phyloP scores from a whole-genome alignment of 2,797 vertebrate species.

The Dromococcyx pavoninus region DNA sequence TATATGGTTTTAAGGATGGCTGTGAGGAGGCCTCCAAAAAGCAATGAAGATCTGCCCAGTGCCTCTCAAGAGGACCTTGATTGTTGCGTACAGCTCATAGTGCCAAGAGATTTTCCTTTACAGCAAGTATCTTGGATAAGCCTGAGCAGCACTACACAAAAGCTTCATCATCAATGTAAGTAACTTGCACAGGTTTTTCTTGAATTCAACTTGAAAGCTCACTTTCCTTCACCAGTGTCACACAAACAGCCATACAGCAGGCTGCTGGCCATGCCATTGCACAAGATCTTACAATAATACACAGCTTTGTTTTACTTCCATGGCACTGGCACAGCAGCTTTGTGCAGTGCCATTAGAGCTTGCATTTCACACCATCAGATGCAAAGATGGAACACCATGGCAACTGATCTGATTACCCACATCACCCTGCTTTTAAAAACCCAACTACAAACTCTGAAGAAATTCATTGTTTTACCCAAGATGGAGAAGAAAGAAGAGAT shows the following conservation, averaged over 20 bases:
- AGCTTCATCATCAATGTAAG: neutral
- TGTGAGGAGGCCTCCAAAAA: neutral
- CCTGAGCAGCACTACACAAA: neutral
- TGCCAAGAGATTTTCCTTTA: neutral
- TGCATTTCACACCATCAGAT: neutral
- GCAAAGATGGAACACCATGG: constrained; percentile 30
- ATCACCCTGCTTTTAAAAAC: neutral
- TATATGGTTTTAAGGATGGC: neutral
- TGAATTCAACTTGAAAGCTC: neutral
- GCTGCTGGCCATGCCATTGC: neutral
- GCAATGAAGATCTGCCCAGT: neutral
- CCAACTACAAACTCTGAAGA: neutral
- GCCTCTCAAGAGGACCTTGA: neutral
- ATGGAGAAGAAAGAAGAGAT: neutral
- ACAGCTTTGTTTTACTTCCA: neutral
- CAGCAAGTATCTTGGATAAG: neutral
- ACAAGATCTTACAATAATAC: neutral
- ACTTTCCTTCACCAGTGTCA: neutral
- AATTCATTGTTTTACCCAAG: neutral
- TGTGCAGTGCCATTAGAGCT: neutral
- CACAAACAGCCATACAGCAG: neutral
- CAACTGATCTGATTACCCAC: constrained; percentile 43
- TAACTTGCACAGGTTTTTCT: too few species aligned
- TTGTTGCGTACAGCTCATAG: neutral
- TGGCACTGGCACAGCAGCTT: neutral